Conservation (phyloP, 2,888 invertebrate genomes). For the Siphlonurus alternatus region DNA sequence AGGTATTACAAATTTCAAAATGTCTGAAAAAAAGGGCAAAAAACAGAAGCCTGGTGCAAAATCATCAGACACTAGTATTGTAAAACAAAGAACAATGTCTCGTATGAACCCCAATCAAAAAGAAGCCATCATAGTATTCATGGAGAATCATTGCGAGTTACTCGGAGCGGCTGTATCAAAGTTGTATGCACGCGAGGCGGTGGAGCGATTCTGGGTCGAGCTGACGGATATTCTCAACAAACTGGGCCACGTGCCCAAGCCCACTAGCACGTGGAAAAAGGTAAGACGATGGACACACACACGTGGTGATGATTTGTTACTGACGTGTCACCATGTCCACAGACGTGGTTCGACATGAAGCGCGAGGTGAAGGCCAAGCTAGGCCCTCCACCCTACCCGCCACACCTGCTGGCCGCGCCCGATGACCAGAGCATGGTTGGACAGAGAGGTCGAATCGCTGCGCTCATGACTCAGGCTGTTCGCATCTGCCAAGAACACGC, state of each 20-base stretch:
- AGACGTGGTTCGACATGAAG: not conserved
- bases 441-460: not conserved
- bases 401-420: not conserved
- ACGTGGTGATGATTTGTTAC: no score
- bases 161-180: not conserved
- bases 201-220: not conserved
- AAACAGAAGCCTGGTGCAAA: not conserved
- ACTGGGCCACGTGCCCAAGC: not conserved
- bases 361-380: not conserved
- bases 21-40: not conserved
- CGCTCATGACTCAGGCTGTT: not conserved
- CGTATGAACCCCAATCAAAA: not conserved
- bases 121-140: not conserved
- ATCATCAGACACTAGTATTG: not conserved
- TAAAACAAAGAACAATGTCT: not conserved
- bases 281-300: no score
- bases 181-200: not conserved
- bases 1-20: not conserved
- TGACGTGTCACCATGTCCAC: no score
- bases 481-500: not conserved
- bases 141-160: not conserved
- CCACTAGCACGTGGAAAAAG: not conserved
- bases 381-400: not conserved
- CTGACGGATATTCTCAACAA: not conserved
- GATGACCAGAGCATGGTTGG: not conserved